Conservation (phyloP, 2,888 invertebrate species). For the Sarcophaga caerulescens region DNA sequence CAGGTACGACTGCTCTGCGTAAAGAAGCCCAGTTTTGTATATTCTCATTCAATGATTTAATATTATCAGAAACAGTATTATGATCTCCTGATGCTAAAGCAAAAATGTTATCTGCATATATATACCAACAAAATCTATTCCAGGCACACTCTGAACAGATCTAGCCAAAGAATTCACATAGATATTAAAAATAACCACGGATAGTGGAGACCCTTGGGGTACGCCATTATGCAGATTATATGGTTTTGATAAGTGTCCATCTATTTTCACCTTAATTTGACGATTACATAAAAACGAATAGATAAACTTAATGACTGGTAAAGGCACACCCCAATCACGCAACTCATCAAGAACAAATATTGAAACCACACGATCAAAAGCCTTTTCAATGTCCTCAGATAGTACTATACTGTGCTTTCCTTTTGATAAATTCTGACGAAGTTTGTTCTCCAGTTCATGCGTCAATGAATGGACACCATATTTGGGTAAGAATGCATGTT, state of each 20-base stretch:
- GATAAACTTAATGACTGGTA: background rate
- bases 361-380: constrained; percentile 24
- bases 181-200: constrained; percentile 28
- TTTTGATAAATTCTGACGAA: background rate
- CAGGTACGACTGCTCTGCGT: no score
- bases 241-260: constrained; percentile 11
- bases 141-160: background rate
- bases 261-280: constrained; percentile 35
- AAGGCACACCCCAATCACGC: constrained; percentile 8
- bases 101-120: constrained; percentile 30
- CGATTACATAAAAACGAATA: constrained; percentile 29
- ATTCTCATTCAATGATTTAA: background rate
- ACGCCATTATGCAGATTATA: background rate
- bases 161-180: constrained; percentile 36
- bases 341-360: constrained; percentile 10
- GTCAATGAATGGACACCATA: constrained; percentile 16
- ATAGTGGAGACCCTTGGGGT: constrained; percentile 19
- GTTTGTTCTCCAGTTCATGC: constrained; percentile 11
- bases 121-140: background rate
- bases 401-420: constrained; percentile 20
- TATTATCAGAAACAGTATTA: background rate
- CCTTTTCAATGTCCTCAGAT: constrained; percentile 29
- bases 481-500: constrained; percentile 43
- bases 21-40: no score
- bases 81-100: constrained; percentile 5